Percentiles rank a stretch among this genome's conserved stretches.
These are phyloP conservation scores for Caenorhabditis panamensis DNA, from an alignment of 2,888 invertebrate genomes.

Conservation along the genomic window DNA sequence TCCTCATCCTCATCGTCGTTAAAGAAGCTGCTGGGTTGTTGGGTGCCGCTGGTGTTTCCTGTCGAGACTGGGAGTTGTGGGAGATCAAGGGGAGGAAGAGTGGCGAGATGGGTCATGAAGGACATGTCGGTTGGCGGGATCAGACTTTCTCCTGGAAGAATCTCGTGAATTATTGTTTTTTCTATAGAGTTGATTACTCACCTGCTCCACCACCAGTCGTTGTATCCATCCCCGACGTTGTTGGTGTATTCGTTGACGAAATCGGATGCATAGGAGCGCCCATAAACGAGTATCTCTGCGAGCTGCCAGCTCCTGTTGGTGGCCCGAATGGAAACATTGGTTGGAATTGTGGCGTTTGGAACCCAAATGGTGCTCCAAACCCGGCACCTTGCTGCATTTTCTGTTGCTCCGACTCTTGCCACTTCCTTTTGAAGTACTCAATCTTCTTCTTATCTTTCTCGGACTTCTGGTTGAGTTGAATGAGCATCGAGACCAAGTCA, in stretches of 20 bases:
- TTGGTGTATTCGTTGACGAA: conserved; percentile 61
- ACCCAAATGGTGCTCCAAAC: conserved; percentile 32
- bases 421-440: conserved; percentile 50
- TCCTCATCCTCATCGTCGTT: conserved; percentile 56
- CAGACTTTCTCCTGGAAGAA: conserved; percentile 63
- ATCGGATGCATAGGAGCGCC: conserved; percentile 52
- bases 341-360: conserved; percentile 46
- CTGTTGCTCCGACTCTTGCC: conserved; percentile 55
- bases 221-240: conserved; percentile 60
- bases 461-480: conserved; percentile 51
- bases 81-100: conserved; percentile 8
- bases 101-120: conserved; percentile 16
- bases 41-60: too few relatives aligned
- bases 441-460: conserved; percentile 49
- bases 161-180: too few relatives aligned
- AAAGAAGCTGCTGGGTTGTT: too few relatives aligned
- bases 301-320: conserved; percentile 3
- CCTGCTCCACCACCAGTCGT: conserved; percentile 54
- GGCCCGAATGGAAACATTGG: conserved; percentile 37
- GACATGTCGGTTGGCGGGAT: conserved; percentile 59
- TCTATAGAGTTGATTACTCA: background rate
- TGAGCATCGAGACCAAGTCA: conserved; percentile 52
- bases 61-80: conserved; percentile 9
- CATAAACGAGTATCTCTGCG: conserved; percentile 53
- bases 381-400: conserved; percentile 9